phyloP scores from a whole-genome alignment of 2,113 vertebrate species.

The Isurus oxyrinchus region DNA sequence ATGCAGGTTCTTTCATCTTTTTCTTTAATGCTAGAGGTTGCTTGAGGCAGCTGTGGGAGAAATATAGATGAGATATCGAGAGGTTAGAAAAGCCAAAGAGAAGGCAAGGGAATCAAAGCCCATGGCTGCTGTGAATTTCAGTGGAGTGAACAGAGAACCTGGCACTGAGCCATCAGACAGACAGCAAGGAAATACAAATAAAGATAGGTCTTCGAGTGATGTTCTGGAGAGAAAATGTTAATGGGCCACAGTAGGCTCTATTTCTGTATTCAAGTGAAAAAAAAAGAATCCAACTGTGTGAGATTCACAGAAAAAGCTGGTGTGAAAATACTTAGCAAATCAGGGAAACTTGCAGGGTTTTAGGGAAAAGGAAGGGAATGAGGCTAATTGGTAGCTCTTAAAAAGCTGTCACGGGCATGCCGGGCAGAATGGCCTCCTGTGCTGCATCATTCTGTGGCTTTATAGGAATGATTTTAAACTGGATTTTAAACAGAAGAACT shows the following conservation, averaged over 20 bases:
- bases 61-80: not conserved
- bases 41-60: not conserved
- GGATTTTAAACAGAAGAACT: not conserved
- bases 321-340: not conserved
- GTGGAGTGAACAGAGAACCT: not conserved
- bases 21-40: not conserved
- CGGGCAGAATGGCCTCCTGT: not conserved
- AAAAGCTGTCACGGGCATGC: not conserved
- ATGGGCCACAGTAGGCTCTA: not conserved
- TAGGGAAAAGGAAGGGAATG: not conserved
- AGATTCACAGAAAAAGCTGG: not conserved
- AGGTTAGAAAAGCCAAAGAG: not conserved
- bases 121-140: not conserved
- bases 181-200: not conserved
- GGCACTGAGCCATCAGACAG: not conserved
- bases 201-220: not conserved
- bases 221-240: not conserved
- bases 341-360: not conserved
- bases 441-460: not conserved
- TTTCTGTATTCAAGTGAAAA: not conserved
- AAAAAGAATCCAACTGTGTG: not conserved
- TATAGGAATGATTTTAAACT: not conserved
- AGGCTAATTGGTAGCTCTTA: not conserved
- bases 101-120: not conserved
- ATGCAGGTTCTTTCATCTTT: not conserved